A percentile compares a stretch with the other conserved stretches of the same genome.
phyloP scores from a whole-genome alignment of 2,888 invertebrate genomes.

The Heliconius sara region DNA sequence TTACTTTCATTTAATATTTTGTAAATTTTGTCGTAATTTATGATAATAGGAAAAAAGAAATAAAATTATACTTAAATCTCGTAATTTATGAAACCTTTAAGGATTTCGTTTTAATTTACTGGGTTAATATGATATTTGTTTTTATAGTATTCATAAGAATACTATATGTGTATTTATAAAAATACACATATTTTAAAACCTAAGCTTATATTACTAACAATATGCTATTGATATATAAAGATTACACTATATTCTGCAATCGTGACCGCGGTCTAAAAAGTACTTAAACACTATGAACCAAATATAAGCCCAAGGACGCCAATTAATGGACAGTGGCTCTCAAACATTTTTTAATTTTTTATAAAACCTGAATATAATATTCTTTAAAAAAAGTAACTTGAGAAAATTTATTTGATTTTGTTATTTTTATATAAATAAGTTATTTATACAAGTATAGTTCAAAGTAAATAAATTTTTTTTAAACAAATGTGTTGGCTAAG shows the following conservation, averaged over 20 bases:
- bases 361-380: too few relatives aligned
- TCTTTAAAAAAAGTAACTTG: too few relatives aligned
- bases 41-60: background rate
- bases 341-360: slow-evolving; percentile 1
- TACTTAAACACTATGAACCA: slow-evolving; percentile 13
- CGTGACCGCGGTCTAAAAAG: slow-evolving; percentile 1
- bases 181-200: background rate
- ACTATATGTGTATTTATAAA: too few relatives aligned
- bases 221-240: background rate
- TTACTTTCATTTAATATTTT: background rate
- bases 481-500: too few relatives aligned
- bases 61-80: background rate
- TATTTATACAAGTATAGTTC: too few relatives aligned
- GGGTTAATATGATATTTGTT: background rate
- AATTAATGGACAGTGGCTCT: slow-evolving; percentile 12
- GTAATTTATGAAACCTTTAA: background rate
- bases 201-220: background rate
- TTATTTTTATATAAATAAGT: too few relatives aligned
- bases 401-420: too few relatives aligned
- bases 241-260: background rate
- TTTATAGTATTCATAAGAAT: background rate
- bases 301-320: slow-evolving; percentile 19
- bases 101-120: too few relatives aligned
- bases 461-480: too few relatives aligned
- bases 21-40: background rate